Evolutionary conservation across 2,888 invertebrate species (phyloP).

Genomic region (Odontocerum albicorne): DNA sequence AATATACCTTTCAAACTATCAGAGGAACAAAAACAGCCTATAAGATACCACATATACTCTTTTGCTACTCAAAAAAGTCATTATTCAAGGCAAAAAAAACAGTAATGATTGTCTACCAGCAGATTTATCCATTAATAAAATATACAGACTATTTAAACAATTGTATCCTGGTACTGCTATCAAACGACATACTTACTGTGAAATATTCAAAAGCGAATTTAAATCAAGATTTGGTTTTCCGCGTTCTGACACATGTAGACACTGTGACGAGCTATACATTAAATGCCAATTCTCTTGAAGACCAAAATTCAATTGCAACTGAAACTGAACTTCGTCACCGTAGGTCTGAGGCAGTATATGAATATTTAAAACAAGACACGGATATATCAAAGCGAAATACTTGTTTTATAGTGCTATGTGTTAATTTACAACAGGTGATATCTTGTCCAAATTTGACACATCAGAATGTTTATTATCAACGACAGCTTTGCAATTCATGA

Average conservation of each 20-base stretch:
- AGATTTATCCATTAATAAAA: not conserved
- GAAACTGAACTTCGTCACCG: not conserved
- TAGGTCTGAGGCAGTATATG: not conserved
- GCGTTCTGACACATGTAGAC: not conserved
- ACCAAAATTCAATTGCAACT: not conserved
- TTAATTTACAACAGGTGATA: not conserved
- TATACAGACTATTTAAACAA: not conserved
- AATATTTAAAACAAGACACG: not conserved
- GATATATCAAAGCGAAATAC: not conserved
- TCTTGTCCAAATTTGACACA: not conserved
- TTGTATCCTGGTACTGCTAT: not conserved
- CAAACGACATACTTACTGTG: not conserved
- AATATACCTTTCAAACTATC: not conserved
- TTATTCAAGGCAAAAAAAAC: not conserved
- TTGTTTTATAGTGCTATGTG: not conserved
- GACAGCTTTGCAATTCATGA: not conserved
- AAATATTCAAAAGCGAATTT: slow-evolving; percentile 2
- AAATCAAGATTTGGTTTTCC: not conserved
- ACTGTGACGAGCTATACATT: not conserved
- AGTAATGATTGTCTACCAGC: not conserved
- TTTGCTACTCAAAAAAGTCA: not conserved
- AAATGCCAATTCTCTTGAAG: not conserved
- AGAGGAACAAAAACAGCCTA: not conserved
- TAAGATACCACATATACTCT: not conserved
- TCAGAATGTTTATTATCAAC: not conserved